Base-by-base conservation (phyloP, 2,797 vertebrate species). In the Hirundo rustica region DNA sequence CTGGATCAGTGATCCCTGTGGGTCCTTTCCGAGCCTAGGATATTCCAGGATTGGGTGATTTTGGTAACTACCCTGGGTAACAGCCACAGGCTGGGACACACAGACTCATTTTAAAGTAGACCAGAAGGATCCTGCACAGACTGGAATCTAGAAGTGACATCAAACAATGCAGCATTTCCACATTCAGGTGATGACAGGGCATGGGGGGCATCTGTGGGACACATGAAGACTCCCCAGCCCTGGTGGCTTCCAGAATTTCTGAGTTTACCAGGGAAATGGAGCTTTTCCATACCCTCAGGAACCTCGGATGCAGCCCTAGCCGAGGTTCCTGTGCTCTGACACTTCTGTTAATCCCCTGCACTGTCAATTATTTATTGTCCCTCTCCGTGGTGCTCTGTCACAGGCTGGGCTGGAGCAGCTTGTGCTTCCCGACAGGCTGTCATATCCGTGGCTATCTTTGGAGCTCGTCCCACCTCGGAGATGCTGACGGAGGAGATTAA, bases 381-480 rank as follows among this genome's bases (percentile, higher is more conserved):
- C 36, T 88, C 32, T 72, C 45, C 10, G 9, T 34, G 70, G 87
- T 71, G 27, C 66, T 82, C 57, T 90, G 80, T 85, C 91, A 79
- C 34, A 66, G 54, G 70, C 73, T 32, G 62, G 62, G 66, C 65
- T 84, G 80, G 54, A 93, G 79, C 38, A 38, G 42, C 86, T 12
- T 84, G 85, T 88, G 76, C 74, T 84, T 62, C 51, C 84, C 17
- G 91, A 89, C 82, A 85, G 76, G 50, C 71, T 95, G 96, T 84
- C 79, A 68, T 57, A 77, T 73, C 55, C 2, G 1, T 44, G 87
- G 57, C 74, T 88, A 57, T 85, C 89, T 75, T 81, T 82, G 82
- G 88, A 95, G 67, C 64, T 73, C n/a, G 32, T 71, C 73, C 54
- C 73, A 48, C 42, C 71, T 65, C 30, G 1, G 3, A 32, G 85